Conservation (phyloP, 2,797 vertebrate genomes). For the Pseudochromis fuscus region DNA sequence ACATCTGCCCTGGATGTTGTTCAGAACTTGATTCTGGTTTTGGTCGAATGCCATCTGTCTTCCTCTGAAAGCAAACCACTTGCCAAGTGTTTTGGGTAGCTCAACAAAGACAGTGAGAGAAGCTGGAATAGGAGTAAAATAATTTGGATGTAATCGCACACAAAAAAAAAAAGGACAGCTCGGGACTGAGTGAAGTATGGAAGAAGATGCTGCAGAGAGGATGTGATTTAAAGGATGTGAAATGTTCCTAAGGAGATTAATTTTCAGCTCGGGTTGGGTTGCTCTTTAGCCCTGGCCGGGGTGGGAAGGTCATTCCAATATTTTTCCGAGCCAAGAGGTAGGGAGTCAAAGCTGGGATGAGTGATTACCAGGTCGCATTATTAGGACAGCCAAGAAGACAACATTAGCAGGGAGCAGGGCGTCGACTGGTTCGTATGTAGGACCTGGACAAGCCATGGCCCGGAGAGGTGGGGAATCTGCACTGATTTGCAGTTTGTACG, state of each 20-base stretch:
- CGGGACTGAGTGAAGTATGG: constrained; percentile 8
- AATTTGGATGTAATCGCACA: neutral
- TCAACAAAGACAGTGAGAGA: neutral
- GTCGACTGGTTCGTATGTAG: constrained; percentile 44
- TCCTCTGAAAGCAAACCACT: constrained; percentile 9
- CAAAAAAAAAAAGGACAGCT: constrained; percentile 6
- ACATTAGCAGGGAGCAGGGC: constrained; percentile 50
- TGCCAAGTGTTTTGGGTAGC: neutral
- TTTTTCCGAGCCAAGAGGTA: constrained; percentile 63
- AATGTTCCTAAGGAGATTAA: constrained; percentile 65
- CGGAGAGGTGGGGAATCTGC: constrained; percentile 37
- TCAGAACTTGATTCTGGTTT: neutral
- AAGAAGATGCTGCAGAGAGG: constrained; percentile 5
- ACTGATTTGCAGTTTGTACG: constrained; percentile 59
- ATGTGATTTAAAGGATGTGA: constrained; percentile 60
- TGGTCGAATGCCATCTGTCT: neutral
- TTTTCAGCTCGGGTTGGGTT: constrained; percentile 57
- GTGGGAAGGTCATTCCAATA: constrained; percentile 68
- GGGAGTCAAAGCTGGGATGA: constrained; percentile 58
- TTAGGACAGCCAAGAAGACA: constrained; percentile 57
- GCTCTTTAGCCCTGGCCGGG: constrained; percentile 51
- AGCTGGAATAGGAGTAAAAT: neutral
- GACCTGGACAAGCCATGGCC: constrained; percentile 28
- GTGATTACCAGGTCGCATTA: constrained; percentile 66
- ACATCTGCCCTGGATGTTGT: constrained; percentile 9